These are phyloP conservation scores for Chaenodraco wilsoni DNA, from an alignment of 2,797 vertebrate genomes.

Conservation along the genomic window DNA sequence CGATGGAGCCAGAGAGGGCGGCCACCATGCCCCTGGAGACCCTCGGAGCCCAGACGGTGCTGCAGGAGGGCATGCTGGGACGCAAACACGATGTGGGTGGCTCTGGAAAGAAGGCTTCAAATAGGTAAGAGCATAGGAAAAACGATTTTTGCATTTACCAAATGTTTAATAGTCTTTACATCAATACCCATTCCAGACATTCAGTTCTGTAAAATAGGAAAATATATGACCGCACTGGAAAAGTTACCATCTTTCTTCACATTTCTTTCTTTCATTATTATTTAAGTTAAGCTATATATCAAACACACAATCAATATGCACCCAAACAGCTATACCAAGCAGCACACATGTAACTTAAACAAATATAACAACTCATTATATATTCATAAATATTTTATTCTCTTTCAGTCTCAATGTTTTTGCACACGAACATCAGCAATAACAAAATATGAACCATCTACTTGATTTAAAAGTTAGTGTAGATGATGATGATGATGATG, in stretches of 20 bases:
- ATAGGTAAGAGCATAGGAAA: conserved; percentile 82
- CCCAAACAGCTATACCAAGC: no score
- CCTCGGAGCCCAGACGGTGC: conserved; percentile 69
- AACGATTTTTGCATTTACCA: not conserved
- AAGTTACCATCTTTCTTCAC: not conserved
- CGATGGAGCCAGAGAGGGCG: conserved; percentile 80
- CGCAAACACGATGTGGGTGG: conserved; percentile 94
- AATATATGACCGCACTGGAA: conserved; percentile 4
- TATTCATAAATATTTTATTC: no score
- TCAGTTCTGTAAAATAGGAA: not conserved
- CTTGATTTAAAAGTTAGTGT: no score
- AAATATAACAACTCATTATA: no score
- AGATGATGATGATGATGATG: no score
- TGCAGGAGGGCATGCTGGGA: conserved; percentile 89
- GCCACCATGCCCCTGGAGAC: conserved; percentile 85
- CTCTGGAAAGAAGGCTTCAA: conserved; percentile 91
- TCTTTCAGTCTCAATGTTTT: no score
- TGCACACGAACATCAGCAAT: no score
- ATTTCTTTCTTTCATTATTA: not conserved
- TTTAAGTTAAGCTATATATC: not conserved
- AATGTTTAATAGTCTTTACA: not conserved
- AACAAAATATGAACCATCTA: no score
- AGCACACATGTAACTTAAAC: no score
- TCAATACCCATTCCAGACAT: no score
- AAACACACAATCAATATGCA: not conserved